Percentiles rank a stretch among this genome's conserved stretches.
These are phyloP conservation scores for Athripsodes cinereus DNA, from an alignment of 2,888 invertebrate genomes.

Conservation along the genomic window DNA sequence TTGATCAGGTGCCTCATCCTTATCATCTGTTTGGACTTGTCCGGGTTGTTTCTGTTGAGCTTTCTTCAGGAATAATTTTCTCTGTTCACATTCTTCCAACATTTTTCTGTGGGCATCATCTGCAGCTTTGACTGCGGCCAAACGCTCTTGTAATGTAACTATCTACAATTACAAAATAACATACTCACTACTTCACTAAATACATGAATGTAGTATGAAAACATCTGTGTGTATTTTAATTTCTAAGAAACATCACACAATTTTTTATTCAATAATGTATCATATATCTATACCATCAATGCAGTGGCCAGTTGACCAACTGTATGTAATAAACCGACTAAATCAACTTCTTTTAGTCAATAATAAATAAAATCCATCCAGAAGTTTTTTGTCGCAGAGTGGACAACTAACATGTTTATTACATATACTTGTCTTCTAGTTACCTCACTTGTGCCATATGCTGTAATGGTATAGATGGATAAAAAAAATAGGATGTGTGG, in stretches of 20 bases:
- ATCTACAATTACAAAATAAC: slow-evolving; percentile 22
- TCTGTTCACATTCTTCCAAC: slow-evolving; percentile 50
- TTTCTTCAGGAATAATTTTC: slow-evolving; percentile 49
- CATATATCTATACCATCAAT: too few relatives aligned
- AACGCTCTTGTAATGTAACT: slow-evolving; percentile 41
- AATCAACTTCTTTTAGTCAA: too few relatives aligned
- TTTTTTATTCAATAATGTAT: too few relatives aligned
- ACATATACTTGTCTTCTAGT: too few relatives aligned
- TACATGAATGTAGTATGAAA: slow-evolving; percentile 27
- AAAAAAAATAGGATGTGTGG: too few relatives aligned
- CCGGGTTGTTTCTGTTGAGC: slow-evolving; percentile 41
- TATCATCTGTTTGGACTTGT: slow-evolving; percentile 35
- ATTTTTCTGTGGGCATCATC: slow-evolving; percentile 43
- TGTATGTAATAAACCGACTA: too few relatives aligned
- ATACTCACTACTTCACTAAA: not conserved
- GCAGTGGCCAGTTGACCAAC: too few relatives aligned
- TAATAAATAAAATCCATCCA: too few relatives aligned
- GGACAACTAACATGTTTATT: too few relatives aligned
- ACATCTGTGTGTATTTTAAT: not conserved
- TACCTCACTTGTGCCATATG: too few relatives aligned
- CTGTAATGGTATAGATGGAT: too few relatives aligned
- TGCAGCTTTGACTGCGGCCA: slow-evolving; percentile 38
- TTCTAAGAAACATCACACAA: not conserved
- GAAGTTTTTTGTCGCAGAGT: too few relatives aligned
- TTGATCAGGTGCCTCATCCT: slow-evolving; percentile 49